These are phyloP conservation scores for Ctenodactylus gundi DNA, from an alignment of 2,113 vertebrate species.

Conservation along the genomic window DNA sequence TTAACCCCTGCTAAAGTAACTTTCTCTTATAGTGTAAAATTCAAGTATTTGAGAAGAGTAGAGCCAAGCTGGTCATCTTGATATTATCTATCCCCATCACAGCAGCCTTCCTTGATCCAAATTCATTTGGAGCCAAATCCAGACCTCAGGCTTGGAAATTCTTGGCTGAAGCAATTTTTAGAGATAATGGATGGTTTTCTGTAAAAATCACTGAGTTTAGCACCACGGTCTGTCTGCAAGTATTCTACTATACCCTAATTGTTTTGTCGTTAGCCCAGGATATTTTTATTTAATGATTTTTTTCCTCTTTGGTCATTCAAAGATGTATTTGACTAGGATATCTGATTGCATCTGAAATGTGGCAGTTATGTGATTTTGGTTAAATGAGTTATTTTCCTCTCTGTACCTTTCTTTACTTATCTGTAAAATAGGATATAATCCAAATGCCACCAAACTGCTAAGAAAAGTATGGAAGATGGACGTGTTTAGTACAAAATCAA, in stretches of 20 bases:
- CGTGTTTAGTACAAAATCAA: background rate
- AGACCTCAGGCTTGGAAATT: background rate
- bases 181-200: background rate
- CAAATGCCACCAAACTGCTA: background rate
- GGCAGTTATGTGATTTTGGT: background rate
- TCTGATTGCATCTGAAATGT: background rate
- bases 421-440: conserved; percentile 2
- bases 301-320: background rate
- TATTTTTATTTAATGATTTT: background rate
- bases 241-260: background rate
- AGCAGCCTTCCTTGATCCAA: background rate
- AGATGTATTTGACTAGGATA: conserved; percentile 8
- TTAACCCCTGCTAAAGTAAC: background rate
- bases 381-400: background rate
- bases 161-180: background rate
- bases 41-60: background rate
- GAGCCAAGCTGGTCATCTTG: background rate
- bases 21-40: background rate
- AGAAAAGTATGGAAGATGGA: background rate
- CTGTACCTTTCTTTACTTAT: background rate
- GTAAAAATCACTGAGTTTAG: background rate
- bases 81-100: background rate
- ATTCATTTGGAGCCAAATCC: background rate
- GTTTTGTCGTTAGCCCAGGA: background rate
- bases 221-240: background rate